Evolutionary conservation across 2,113 vertebrate species (phyloP).

Genomic region (Aspidoscelis tigris): DNA sequence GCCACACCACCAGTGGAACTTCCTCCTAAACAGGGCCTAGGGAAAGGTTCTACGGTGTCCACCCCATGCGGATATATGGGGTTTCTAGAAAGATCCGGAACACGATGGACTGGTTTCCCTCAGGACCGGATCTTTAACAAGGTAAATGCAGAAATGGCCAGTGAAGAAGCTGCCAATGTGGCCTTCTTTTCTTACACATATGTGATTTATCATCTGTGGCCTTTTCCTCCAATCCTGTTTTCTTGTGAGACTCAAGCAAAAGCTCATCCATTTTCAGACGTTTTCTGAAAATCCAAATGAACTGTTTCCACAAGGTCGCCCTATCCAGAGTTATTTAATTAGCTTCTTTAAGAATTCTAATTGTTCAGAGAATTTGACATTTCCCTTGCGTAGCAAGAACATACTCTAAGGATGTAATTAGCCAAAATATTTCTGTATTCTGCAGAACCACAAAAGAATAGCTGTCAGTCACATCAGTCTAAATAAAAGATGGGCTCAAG

Average conservation of each 20-base stretch:
- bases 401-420: neutral
- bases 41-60: no score
- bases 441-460: neutral
- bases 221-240: neutral
- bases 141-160: no score
- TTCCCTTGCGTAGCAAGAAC: neutral
- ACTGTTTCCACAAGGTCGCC: constrained; percentile 1
- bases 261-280: neutral
- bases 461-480: neutral
- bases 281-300: neutral
- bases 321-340: constrained; percentile 3
- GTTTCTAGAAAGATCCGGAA: no score
- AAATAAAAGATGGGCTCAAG: neutral
- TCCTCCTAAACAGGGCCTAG: no score
- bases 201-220: neutral
- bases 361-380: neutral
- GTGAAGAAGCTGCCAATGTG: no score
- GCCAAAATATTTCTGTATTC: neutral
- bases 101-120: no score
- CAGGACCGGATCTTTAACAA: no score
- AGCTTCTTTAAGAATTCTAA: constrained; percentile 10
- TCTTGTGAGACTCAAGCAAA: neutral
- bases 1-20: no score
- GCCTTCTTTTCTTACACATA: neutral
- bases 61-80: no score